Evolutionary conservation across 2,113 vertebrate species (phyloP).

Genomic region (Gadus chalcogrammus): DNA sequence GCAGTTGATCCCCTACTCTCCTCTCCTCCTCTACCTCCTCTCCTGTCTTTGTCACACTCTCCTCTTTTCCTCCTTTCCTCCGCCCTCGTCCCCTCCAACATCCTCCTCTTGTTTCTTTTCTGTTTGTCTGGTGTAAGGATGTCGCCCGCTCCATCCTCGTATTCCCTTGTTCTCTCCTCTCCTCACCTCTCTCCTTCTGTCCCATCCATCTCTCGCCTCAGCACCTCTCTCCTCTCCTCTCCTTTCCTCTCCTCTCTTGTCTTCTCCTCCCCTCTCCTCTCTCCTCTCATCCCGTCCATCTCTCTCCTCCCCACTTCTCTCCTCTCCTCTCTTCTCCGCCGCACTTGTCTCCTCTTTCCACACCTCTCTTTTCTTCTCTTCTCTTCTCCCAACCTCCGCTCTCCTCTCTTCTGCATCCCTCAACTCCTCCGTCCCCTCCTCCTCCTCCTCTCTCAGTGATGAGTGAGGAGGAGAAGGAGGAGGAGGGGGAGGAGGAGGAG

Average conservation of each 20-base stretch:
- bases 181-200: background rate
- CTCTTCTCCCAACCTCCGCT: slow-evolving; percentile 2
- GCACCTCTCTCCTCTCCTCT: too few species aligned
- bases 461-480: background rate
- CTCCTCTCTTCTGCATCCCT: slow-evolving; percentile 27
- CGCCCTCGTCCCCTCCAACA: background rate
- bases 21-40: slow-evolving; percentile 34
- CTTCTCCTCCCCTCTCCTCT: too few species aligned
- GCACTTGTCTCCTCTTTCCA: slow-evolving; percentile 46
- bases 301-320: background rate
- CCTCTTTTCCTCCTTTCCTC: background rate
- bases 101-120: slow-evolving; percentile 5
- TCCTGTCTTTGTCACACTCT: slow-evolving; percentile 31
- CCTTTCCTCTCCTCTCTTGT: too few species aligned
- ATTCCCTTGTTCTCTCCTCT: background rate
- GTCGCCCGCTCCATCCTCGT: background rate
- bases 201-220: background rate
- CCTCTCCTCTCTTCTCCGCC: slow-evolving; percentile 43
- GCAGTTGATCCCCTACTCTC: background rate
- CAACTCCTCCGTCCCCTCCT: slow-evolving; percentile 16
- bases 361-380: background rate
- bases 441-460: slow-evolving; percentile 26
- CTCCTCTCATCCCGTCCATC: too few species aligned
- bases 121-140: too few species aligned
- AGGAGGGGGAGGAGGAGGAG: too few species aligned